Percentiles rank a stretch among this genome's conserved stretches.
Conservation (phyloP, 2,888 invertebrate species). For the Chirona hameri region DNA sequence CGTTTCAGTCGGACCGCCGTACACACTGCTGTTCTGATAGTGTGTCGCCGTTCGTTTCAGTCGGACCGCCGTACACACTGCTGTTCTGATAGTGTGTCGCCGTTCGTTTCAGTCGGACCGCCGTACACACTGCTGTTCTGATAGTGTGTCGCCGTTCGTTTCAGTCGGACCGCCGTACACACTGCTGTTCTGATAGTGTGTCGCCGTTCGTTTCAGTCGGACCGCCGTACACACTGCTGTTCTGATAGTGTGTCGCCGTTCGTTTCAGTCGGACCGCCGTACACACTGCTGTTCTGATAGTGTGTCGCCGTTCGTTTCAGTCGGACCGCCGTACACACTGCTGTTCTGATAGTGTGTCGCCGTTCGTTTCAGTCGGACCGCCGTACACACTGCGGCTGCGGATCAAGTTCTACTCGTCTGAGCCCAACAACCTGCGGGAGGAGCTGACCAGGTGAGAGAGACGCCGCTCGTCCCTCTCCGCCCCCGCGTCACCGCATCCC, state of each 20-base stretch:
- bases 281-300: no score
- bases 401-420: constrained; percentile 98
- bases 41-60: constrained; percentile 52
- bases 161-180: constrained; percentile 96
- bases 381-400: constrained; percentile 92
- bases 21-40: no score
- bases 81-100: no score
- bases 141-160: constrained; percentile 45
- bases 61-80: constrained; percentile 96
- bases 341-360: no score
- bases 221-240: constrained; percentile 92
- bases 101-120: constrained; percentile 74
- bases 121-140: constrained; percentile 94
- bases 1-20: constrained; percentile 88
- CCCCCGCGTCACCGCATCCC: no score
- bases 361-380: constrained; percentile 74
- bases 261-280: constrained; percentile 88
- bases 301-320: constrained; percentile 52
- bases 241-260: constrained; percentile 36
- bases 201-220: constrained; percentile 65
- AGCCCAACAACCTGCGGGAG: constrained; percentile 93
- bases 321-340: constrained; percentile 96
- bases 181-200: no score
- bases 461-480: no score
- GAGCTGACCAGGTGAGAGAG: constrained; percentile 75